Base-by-base conservation (phyloP, 1,140 invertebrate species). In the Pentalonia nigronervosa region DNA sequence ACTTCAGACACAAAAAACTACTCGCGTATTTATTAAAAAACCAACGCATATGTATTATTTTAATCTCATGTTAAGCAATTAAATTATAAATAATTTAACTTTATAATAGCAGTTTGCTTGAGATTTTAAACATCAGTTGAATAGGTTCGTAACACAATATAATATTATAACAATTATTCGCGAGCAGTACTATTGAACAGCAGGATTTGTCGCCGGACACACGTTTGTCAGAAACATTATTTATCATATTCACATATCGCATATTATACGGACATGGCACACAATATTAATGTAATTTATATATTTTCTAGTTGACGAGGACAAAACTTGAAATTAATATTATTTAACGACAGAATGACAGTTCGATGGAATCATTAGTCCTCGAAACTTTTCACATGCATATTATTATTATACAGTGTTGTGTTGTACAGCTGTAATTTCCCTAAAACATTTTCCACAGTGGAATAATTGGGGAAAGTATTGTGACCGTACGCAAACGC, bases 311-410 rank as follows among this genome's bases (percentile, higher is more conserved):
- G 41, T 84, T 30, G 23, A 1, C 23, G 23, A 45, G 41, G 83
- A 45, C 83, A 41, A 84, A 84, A 84, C 8, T 45, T 45, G 21
- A 84, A 84, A 84, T 84, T 84, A 84, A 84, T 45, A 41, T 84
- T 84, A 25, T 36, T 41, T 84, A 53, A 21, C 21, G 3, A 53
- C 23, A 84, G 11, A 41, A 41, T 41, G 83, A 84, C 83, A 41
- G 83, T 84, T 84, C 21, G 83, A 84, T 23, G 9, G 36, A 41
- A 84, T 84, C 83, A 84, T 84, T 45, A 50, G 41, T 50, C 45
- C 41, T 45, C 41, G 23, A 23, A 84, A 36, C 3, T 25, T 84
- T 84, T 45, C 41, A 25, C 25, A 3, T 3, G 25, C 21, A 45
- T 9, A 83, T 41, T 41, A 23, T 83, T 41, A 41, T 41, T 41